Percentiles rank a stretch among this genome's conserved stretches.
phyloP scores from a whole-genome alignment of 1,140 invertebrate genomes.

The Rhopalosiphum maidis region DNA sequence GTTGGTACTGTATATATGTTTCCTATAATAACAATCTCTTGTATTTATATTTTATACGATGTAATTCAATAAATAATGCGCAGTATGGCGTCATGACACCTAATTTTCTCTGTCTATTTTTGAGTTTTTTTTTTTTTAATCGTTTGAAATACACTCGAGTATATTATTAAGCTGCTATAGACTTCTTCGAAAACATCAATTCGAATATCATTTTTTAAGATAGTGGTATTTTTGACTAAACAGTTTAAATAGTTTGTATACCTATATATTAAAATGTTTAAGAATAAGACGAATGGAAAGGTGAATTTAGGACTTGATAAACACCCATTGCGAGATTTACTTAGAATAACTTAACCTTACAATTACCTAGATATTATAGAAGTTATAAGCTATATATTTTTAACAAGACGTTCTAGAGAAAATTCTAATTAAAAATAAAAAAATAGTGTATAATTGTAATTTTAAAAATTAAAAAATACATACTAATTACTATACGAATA shows the following conservation, averaged over 20 bases:
- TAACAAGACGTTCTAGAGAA: background rate
- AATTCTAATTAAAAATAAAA: background rate
- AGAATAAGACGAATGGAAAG: background rate
- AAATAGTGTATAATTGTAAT: background rate
- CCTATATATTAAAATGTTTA: background rate
- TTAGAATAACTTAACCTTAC: background rate
- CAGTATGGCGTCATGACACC: background rate
- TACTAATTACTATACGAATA: no score
- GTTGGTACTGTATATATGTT: background rate
- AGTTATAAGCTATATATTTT: background rate
- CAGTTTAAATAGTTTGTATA: no score
- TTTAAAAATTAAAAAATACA: no score
- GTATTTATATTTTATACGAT: background rate
- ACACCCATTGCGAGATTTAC: background rate
- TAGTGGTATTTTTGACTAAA: background rate
- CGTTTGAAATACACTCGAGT: background rate
- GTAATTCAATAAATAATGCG: background rate
- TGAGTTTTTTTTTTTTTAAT: background rate
- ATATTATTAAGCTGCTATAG: background rate
- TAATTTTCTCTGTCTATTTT: background rate
- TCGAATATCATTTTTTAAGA: background rate
- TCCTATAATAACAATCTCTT: background rate
- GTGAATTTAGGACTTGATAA: background rate
- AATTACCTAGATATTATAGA: background rate
- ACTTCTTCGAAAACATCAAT: background rate